Base-by-base conservation (phyloP, 2,797 vertebrate species). In the Acrocephalus scirpaceus region DNA sequence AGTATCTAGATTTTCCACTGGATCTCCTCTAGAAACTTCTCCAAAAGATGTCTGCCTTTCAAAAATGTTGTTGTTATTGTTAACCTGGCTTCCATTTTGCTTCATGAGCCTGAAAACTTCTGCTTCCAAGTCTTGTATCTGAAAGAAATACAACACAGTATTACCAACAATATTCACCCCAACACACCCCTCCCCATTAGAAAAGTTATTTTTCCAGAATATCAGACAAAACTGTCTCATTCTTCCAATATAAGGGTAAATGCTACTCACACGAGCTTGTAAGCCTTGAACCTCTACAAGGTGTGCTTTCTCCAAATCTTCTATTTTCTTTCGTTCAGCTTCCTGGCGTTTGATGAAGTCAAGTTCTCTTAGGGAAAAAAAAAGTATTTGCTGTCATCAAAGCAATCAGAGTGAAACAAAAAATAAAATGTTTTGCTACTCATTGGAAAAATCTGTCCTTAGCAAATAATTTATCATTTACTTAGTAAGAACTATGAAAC, bases 311-410 rank as follows among this genome's bases (percentile, higher is more conserved):
- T 99, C 99, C 88, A 99, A 95, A 93, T 99, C 99, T 97, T 99
- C 99, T 95, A 99, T 98, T 97, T 99, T 99, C 98, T 98, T 99
- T 89, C 98, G 98, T 97, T 99, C 99, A 29, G 97, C 97, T 95
- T 99, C 99, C 93, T 99, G 99, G 94, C 98, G 99, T 97, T 99
- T 99, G 97, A 99, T 98, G 94, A 99, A 99, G 97, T 99, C 99
- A 94, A 99, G 97, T 97, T 99, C 99, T 98, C 99, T 99, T 98
- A 90, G 92, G 64, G 60, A 44, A 44, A 75, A 77, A 89, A 94
- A 78, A 75, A 91, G 69, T 11, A 73, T 91, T 92, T 92, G 88
- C 74, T 96, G 92, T 74, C 70, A 97, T 92, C 65, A 91, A 92
- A 90, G 47, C 48, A 90, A 83, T 70, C 16, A 27, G 21, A 69